Evolutionary conservation across 2,113 vertebrate species (phyloP), one percentile per base, ranked within the genome.

Genomic region (Geothlypis trichas): DNA sequence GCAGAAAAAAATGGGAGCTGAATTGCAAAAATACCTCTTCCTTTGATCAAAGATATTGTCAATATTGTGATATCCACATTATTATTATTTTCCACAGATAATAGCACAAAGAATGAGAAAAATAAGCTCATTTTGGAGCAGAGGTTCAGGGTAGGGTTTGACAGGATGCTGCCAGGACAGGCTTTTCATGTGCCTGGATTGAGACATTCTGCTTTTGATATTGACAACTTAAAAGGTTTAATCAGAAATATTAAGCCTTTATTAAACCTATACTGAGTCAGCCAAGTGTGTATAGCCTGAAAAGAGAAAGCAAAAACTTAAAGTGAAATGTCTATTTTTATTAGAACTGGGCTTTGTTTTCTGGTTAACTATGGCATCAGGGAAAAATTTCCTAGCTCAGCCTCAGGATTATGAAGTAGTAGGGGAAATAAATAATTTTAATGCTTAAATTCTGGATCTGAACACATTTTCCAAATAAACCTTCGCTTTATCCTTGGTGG

Each of bases 401-500:
- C 7, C 30, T 42, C 1, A 4, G 46, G 41, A 65, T 42, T 44
- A 41, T 0, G 0, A 68, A 33, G 28, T 37, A 42, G 7, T 4
- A 22, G 2, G 28, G 24, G 24, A 51, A 65, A 59, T 5, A 13
- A 10, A 8, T 10, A 5, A 46, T 65, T 65, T 37, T 49, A 65
- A 59, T 1, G 5, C 7, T 69, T 51, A 5, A 49, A 66, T 42
- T 74, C 23, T 75, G 75, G 15, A 27, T 39, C n/a, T 20, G 42
- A 66, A 26, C 9, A 26, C 5, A 12, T n/a, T 35, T 82, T 69
- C 37, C 11, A 24, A 37, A n/a, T 42, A 28, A 42, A 74, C 21
- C 26, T 0, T 1, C 13, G 63, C 3, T 28, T 87, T 7, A 4
- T 35, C 27, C 23, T 37, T 27, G 51, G 44, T 18, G 13, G 35